These are phyloP conservation scores for Scaptomyza pallida DNA, from an alignment of 1,140 invertebrate genomes.

Conservation along the genomic window DNA sequence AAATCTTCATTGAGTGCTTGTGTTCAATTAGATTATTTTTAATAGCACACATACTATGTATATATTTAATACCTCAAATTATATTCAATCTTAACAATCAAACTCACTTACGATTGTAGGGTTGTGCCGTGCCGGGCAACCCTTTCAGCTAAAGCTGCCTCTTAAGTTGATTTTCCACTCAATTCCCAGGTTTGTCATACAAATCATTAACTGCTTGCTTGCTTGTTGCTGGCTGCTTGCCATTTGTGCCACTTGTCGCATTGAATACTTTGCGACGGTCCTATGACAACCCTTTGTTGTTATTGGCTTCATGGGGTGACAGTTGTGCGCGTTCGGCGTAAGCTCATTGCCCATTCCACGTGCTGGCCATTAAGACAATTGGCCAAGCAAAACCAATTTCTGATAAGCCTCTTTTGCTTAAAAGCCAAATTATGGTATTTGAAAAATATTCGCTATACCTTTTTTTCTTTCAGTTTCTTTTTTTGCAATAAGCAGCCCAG, in stretches of 20 bases:
- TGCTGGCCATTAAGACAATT: constrained; percentile 75
- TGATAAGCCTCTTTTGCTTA: constrained; percentile 81
- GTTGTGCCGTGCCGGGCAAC: background rate
- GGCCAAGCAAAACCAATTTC: constrained; percentile 78
- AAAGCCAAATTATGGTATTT: constrained; percentile 81
- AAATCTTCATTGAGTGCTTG: background rate
- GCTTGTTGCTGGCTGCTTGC: too few relatives aligned
- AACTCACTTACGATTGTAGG: background rate
- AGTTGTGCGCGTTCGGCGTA: constrained; percentile 46
- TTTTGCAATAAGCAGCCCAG: constrained; percentile 22
- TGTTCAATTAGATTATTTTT: background rate
- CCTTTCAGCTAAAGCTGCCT: background rate
- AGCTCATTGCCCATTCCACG: constrained; percentile 58
- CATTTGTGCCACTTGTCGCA: constrained; percentile 15
- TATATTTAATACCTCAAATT: background rate
- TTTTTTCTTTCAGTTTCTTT: constrained; percentile 32
- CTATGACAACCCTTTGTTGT: constrained; percentile 15
- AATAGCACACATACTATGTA: too few relatives aligned
- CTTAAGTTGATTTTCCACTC: constrained; percentile 8
- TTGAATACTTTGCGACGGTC: constrained; percentile 20
- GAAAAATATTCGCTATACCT: constrained; percentile 57
- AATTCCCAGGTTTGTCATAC: constrained; percentile 17
- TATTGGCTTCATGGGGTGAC: constrained; percentile 20
- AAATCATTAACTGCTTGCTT: constrained; percentile 21
- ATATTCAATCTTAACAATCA: background rate